phyloP scores from a whole-genome alignment of 2,113 vertebrate species.

The Otolemur garnettii region DNA sequence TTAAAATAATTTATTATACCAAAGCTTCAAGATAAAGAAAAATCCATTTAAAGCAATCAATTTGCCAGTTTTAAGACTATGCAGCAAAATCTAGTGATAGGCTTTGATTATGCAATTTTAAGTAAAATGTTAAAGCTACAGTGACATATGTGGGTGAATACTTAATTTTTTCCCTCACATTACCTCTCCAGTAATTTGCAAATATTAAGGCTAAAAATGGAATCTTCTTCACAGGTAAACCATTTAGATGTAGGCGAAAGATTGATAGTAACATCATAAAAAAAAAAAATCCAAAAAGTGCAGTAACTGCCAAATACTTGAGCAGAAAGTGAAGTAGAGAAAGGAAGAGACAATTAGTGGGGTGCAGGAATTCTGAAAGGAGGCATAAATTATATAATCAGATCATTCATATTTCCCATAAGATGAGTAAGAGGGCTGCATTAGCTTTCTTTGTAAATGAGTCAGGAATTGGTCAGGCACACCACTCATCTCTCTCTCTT shows the following conservation, averaged over 20 bases:
- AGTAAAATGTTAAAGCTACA: conserved; percentile 72
- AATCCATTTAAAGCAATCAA: conserved; percentile 72
- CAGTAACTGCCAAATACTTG: conserved; percentile 59
- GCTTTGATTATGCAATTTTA: conserved; percentile 62
- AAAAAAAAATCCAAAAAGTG: conserved; percentile 64
- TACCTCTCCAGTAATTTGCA: conserved; percentile 71
- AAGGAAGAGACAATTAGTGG: conserved; percentile 54
- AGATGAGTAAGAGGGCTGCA: conserved; percentile 57
- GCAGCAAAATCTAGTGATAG: conserved; percentile 68
- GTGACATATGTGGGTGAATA: conserved; percentile 73
- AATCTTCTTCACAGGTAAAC: conserved; percentile 63
- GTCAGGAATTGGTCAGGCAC: conserved; percentile 56
- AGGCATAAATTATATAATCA: conserved; percentile 63
- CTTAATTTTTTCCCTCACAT: conserved; percentile 70
- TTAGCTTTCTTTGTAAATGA: conserved; percentile 67
- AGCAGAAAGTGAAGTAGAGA: conserved; percentile 44
- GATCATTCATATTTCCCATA: conserved; percentile 70
- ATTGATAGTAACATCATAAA: conserved; percentile 72
- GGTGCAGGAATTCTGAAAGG: conserved; percentile 39
- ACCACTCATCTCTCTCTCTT: conserved; percentile 72
- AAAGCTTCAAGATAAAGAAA: conserved; percentile 65
- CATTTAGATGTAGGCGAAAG: conserved; percentile 70
- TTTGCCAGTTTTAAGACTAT: conserved; percentile 72
- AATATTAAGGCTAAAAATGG: conserved; percentile 74
- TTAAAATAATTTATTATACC: conserved; percentile 70